Evolutionary conservation across 2,113 vertebrate genomes (phyloP), one percentile per base, ranked within the genome.

Genomic region (Tylochromis polylepis): DNA sequence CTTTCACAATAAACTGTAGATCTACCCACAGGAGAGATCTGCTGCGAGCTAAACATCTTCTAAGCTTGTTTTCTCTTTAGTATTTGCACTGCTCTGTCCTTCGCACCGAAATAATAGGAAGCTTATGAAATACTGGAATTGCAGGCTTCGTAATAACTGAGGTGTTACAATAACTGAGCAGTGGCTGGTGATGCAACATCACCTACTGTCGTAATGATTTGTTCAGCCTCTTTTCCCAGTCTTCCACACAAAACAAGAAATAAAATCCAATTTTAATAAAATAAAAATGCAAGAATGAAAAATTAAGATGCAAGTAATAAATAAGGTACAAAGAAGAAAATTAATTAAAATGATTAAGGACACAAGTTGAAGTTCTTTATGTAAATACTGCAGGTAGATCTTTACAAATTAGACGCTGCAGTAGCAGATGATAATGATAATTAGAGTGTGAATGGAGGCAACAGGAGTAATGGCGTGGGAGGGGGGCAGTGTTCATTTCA

Each of bases 311-410:
- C 65, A 70, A 41, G 0, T 70, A 9, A 70, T 43, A 70, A 70
- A 43, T 70, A 70, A 70, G 65, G 7, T 70, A 38, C 65, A 24
- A 43, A 24, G 0, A 43, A 70, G 1, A 24, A 70, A 43, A 43
- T 6, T 1, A 43, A 43, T 43, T 70, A 43, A 70, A 6, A 70
- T 43, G 38, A 53, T 53, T 53, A 53, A 53, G 18, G 18, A 20
- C 18, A 53, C 8, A 2, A 24, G n/a, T 24, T 57, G 55, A 22
- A 70, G 65, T 43, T 15, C 1, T 70, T 70, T 70, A 14, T 70
- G 65, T 43, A 70, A 43, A 70, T 43, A 27, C 29, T 72, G 9
- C 67, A 72, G 41, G 67, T 46, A 29, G 67, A 72, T 18, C 67
- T 72, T 27, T 72, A 18, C 67, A 49, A 46, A 72, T 72, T 27